Evolutionary conservation across 2,113 vertebrate species (phyloP), one percentile per base, ranked within the genome.

Genomic region (Gavia stellata): DNA sequence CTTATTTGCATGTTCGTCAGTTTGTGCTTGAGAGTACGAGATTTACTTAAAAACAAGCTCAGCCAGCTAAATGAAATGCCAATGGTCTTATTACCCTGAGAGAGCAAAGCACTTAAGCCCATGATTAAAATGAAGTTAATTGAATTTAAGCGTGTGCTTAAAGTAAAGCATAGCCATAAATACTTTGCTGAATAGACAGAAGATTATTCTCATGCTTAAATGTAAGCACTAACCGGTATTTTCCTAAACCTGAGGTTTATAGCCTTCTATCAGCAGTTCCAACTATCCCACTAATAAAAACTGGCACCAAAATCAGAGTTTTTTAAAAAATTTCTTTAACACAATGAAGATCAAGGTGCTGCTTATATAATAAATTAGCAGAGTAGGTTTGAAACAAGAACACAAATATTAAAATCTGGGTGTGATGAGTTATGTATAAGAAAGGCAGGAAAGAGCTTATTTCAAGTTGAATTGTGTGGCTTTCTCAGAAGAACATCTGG

Each of bases 21-120:
- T 95, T 97, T 80, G 70, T 50, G 70, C 81, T 94, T 56, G 70
- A 84, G 92, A 96, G 61, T 33, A 79, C 0, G 11, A 94, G 88
- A 96, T 95, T 96, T 95, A 91, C 96, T 95, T 97, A 81, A 95
- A 96, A 97, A 97, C 97, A 94, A 96, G 96, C 96, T 89, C 86
- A 94, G 91, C 88, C 84, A 94, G 97, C 86, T 91, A 81, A 92
- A 95, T 96, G 95, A 86, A 95, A 94, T 79, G 83, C 94, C 92
- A 74, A 44, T 79, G 89, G 83, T 65, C 81, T 79, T 89, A 45
- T 93, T 92, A 91, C 29, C 77, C 91, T 61, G 70, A 85, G 83
- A 91, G 82, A 92, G 95, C 49, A 92, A 88, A 94, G 75, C 92
- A 89, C 94, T 96, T 96, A 93, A 95, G 88, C 67, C 75, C 83